Evolutionary conservation across 2,113 vertebrate species (phyloP).

Genomic region (Scartelaos histophorus): DNA sequence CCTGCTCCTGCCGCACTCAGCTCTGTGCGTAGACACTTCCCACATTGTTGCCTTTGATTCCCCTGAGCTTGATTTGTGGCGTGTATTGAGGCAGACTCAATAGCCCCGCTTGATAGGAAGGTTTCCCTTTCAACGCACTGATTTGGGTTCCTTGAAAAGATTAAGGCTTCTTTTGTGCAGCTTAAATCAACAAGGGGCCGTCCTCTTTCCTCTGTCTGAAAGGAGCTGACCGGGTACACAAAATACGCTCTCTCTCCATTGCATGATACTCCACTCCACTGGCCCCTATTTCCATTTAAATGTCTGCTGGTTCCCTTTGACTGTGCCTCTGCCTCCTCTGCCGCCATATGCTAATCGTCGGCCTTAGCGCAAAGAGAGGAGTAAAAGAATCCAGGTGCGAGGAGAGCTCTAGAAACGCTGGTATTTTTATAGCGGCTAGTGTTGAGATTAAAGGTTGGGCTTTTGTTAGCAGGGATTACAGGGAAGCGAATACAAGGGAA

Average conservation of each 20-base stretch:
- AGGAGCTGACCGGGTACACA: conserved; percentile 86
- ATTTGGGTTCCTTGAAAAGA: conserved; percentile 96
- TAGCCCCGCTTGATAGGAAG: conserved; percentile 85
- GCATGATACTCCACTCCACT: conserved; percentile 85
- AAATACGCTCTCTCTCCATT: conserved; percentile 83
- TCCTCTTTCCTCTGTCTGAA: conserved; percentile 71
- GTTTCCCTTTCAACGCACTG: conserved; percentile 84
- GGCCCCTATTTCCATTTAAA: conserved; percentile 95
- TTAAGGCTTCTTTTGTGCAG: conserved; percentile 89
- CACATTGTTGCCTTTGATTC: conserved; percentile 92
- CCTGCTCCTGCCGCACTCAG: conserved; percentile 37
- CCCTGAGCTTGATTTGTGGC: conserved; percentile 87
- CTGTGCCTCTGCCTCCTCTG: conserved; percentile 80
- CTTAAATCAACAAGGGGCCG: conserved; percentile 94
- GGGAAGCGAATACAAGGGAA: conserved; percentile 71
- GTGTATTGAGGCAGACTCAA: conserved; percentile 81
- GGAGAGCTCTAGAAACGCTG: conserved; percentile 69
- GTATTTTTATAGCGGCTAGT: conserved; percentile 76
- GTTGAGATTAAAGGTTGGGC: conserved; percentile 68
- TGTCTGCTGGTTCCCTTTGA: conserved; percentile 74
- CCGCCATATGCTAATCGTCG: conserved; percentile 89
- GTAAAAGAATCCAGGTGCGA: conserved; percentile 86
- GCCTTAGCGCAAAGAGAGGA: conserved; percentile 78
- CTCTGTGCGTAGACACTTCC: conserved; percentile 50
- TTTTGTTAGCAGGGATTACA: conserved; percentile 85